Percentiles rank a stretch among this genome's conserved stretches.
These are phyloP conservation scores for Corythaixoides concolor DNA, from an alignment of 2,113 vertebrate genomes.

Conservation along the genomic window DNA sequence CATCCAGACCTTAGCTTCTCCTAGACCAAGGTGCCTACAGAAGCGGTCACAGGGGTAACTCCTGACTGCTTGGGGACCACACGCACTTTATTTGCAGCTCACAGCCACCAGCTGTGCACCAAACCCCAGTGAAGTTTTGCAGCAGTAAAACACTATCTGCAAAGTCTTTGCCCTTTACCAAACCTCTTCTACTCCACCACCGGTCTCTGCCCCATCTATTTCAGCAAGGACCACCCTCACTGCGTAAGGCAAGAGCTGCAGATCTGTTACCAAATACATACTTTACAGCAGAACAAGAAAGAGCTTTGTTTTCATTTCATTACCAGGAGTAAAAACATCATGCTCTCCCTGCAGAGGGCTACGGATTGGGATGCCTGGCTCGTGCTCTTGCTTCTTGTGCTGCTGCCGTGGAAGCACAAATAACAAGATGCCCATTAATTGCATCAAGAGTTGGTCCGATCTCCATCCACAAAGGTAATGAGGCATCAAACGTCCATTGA, in stretches of 20 bases:
- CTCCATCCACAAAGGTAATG: not conserved
- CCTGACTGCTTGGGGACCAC: not conserved
- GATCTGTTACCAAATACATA: not conserved
- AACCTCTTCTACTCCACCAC: not conserved
- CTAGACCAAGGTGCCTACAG: not conserved
- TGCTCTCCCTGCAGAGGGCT: not conserved
- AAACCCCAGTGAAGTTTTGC: not conserved
- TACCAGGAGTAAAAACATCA: not conserved
- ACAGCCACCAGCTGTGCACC: accelerated
- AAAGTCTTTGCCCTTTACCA: not conserved
- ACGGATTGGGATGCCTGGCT: not conserved
- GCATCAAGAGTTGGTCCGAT: not conserved
- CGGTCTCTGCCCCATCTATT: not conserved
- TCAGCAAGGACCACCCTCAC: not conserved
- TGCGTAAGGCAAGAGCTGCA: not conserved
- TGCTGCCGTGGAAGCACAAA: not conserved
- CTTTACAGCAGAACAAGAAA: not conserved
- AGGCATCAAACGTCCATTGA: not conserved
- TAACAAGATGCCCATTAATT: not conserved
- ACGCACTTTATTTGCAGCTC: not conserved
- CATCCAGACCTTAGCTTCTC: not conserved
- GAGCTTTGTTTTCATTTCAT: not conserved
- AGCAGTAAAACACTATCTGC: not conserved
- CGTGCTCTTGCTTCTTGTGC: not conserved
- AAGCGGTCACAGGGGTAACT: not conserved